Percentiles rank a stretch among this genome's conserved stretches.
Evolutionary conservation across 2,888 invertebrate species (phyloP).

Genomic region (Eupithecia dodoneata): DNA sequence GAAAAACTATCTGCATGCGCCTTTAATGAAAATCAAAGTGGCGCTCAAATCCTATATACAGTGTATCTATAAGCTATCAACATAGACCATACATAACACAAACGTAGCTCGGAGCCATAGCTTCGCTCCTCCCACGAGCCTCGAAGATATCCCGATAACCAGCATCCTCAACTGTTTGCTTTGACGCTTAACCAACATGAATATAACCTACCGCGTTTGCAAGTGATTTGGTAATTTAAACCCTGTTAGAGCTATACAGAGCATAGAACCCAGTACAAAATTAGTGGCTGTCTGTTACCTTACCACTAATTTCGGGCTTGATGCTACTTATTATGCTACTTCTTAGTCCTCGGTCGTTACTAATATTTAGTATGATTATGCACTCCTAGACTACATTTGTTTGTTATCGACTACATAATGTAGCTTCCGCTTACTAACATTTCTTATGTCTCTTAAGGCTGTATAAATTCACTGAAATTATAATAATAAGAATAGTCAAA

Average conservation of each 20-base stretch:
- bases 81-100: conserved; percentile 7
- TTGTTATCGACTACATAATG: background rate
- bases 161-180: conserved; percentile 51
- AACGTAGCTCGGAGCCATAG: conserved; percentile 42
- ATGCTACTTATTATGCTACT: background rate
- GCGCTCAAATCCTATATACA: background rate
- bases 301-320: background rate
- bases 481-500: background rate
- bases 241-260: background rate
- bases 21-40: background rate
- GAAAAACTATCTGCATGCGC: background rate
- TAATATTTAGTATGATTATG: background rate
- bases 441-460: background rate
- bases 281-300: background rate
- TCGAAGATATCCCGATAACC: conserved; percentile 61
- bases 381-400: background rate
- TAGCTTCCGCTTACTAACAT: background rate
- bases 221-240: background rate
- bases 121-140: conserved; percentile 56
- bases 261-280: background rate
- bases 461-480: background rate
- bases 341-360: background rate
- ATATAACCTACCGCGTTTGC: conserved; percentile 34
- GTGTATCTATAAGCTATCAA: background rate
- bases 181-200: conserved; percentile 50